Conservation (phyloP, 2,113 vertebrate species). For the Sinocyclocheilus grahami region DNA sequence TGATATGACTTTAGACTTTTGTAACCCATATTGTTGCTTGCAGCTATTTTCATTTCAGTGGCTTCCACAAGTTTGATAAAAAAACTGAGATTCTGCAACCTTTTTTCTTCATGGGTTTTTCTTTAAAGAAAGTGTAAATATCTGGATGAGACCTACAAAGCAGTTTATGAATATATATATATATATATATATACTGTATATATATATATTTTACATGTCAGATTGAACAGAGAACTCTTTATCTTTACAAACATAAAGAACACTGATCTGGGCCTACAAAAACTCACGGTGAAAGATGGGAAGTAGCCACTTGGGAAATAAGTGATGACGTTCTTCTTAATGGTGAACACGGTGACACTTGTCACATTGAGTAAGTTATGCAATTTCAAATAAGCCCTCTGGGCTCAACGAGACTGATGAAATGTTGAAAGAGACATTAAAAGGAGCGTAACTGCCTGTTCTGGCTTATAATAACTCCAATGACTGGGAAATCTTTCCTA, state of each 20-base stretch:
- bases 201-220: not conserved
- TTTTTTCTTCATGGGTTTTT: no score
- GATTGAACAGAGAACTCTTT: not conserved
- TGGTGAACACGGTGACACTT: not conserved
- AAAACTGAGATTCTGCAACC: no score
- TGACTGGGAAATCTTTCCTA: not conserved
- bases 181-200: not conserved
- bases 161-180: not conserved
- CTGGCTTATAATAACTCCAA: not conserved
- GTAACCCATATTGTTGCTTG: not conserved
- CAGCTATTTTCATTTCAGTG: not conserved
- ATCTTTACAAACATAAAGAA: constrained; percentile 12
- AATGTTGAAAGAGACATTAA: constrained; percentile 11
- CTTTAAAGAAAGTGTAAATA: not conserved
- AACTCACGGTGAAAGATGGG: not conserved
- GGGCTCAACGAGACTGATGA: not conserved
- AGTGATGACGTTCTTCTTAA: not conserved
- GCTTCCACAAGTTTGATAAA: not conserved
- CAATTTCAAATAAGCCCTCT: constrained; percentile 21
- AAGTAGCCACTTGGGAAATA: constrained; percentile 33
- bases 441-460: not conserved
- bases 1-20: not conserved
- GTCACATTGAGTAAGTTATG: constrained; percentile 32
- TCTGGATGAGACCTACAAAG: not conserved
- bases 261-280: not conserved